These are phyloP conservation scores for Bactericera cockerelli DNA, from an alignment of 1,140 invertebrate species.

Conservation along the genomic window DNA sequence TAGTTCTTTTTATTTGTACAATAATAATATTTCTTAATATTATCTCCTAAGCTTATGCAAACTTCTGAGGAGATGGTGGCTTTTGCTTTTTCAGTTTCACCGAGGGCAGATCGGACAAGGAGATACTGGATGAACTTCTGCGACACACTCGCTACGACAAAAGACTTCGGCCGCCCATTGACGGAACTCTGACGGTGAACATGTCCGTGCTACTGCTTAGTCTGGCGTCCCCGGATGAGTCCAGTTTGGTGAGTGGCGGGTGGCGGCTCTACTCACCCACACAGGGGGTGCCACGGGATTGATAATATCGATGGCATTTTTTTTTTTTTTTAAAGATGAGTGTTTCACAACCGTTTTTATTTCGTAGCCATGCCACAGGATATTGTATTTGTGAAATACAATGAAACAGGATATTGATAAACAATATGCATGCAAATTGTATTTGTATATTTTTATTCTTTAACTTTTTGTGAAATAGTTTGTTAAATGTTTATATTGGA, in stretches of 20 bases:
- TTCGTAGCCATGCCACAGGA: background rate
- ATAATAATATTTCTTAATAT: too few relatives aligned
- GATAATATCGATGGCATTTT: background rate
- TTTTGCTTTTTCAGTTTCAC: conserved; percentile 62
- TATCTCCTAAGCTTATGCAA: too few relatives aligned
- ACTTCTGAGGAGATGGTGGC: too few relatives aligned
- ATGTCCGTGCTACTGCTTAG: conserved; percentile 82
- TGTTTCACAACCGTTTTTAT: too few relatives aligned
- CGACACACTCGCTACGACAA: conserved; percentile 69
- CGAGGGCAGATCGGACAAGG: conserved; percentile 75
- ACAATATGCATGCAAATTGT: too few relatives aligned
- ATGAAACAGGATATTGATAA: too few relatives aligned
- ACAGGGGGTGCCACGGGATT: too few relatives aligned
- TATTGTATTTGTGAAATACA: too few relatives aligned
- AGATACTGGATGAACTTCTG: conserved; percentile 68
- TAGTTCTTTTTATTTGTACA: too few relatives aligned
- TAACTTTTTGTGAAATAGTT: too few relatives aligned
- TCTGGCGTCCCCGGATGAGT: conserved; percentile 85
- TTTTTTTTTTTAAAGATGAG: background rate
- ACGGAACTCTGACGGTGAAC: conserved; percentile 79
- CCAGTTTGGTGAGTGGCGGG: conserved; percentile 64
- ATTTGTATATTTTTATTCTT: too few relatives aligned
- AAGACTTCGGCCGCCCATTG: conserved; percentile 65
- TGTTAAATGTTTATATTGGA: too few relatives aligned
- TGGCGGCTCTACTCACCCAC: background rate